Percentiles rank a stretch among this genome's conserved stretches.
Evolutionary conservation across 2,888 invertebrate genomes (phyloP).

Genomic region (Rhodophaea formosa): DNA sequence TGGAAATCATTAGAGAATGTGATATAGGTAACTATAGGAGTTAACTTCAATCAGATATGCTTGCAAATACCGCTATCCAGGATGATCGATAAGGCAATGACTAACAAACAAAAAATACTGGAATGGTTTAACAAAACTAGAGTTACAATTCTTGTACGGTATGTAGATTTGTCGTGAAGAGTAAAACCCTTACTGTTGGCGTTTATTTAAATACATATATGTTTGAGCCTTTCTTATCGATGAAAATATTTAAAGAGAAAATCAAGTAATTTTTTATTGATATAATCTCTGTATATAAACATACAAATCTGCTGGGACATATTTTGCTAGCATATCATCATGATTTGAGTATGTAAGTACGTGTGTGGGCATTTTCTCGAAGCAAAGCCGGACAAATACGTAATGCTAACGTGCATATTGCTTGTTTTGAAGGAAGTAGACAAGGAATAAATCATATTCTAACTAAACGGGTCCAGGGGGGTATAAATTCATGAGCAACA

Average conservation of each 20-base stretch:
- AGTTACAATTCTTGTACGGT: too few relatives aligned
- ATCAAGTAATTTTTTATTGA: too few relatives aligned
- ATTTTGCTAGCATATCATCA: constrained; percentile 3
- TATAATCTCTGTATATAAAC: too few relatives aligned
- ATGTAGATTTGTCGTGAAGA: too few relatives aligned
- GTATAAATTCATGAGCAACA: neutral
- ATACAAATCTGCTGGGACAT: too few relatives aligned
- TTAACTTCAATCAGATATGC: neutral
- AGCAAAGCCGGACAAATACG: constrained; percentile 24
- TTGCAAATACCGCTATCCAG: neutral
- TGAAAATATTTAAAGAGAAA: too few relatives aligned
- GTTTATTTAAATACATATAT: too few relatives aligned
- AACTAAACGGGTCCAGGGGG: neutral
- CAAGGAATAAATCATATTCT: neutral
- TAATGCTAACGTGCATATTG: constrained; percentile 68
- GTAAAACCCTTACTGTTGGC: too few relatives aligned
- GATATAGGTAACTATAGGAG: neutral
- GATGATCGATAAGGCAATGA: too few relatives aligned
- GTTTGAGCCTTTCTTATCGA: too few relatives aligned
- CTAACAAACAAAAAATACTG: too few relatives aligned
- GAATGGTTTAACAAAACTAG: too few relatives aligned
- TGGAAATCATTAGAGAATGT: neutral
- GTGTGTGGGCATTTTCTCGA: constrained; percentile 15
- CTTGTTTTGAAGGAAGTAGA: constrained; percentile 53
- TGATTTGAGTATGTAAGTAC: neutral